Conservation (phyloP, 2,113 vertebrate genomes). For the Megalops atlanticus region DNA sequence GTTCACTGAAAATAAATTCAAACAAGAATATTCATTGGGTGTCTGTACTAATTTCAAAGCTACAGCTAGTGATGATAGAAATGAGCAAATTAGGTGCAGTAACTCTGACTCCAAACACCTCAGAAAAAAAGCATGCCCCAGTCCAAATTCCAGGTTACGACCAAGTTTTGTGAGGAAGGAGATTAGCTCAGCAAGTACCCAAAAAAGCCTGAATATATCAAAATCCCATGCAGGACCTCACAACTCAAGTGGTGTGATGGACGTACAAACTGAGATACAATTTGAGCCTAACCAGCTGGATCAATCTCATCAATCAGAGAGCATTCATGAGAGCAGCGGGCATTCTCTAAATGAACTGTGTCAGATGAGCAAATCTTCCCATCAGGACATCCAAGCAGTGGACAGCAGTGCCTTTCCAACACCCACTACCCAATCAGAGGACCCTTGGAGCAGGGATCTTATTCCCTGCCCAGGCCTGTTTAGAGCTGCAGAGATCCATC, state of each 20-base stretch:
- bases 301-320: slow-evolving; percentile 37
- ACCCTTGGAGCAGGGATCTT: not conserved
- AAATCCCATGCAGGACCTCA: slow-evolving; percentile 30
- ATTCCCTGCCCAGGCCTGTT: not conserved
- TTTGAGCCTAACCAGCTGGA: slow-evolving; percentile 22
- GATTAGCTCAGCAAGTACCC: slow-evolving; percentile 27
- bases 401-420: slow-evolving; percentile 17
- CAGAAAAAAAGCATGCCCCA: not conserved
- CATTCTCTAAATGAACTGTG: slow-evolving; percentile 38
- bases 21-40: not conserved
- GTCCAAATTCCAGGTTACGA: not conserved
- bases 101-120: not conserved
- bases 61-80: not conserved
- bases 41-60: too few relatives aligned
- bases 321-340: slow-evolving; percentile 34
- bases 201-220: slow-evolving; percentile 31
- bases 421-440: not conserved
- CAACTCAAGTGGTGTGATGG: slow-evolving; percentile 28
- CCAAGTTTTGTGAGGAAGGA: not conserved
- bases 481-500: too few relatives aligned
- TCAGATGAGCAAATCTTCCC: slow-evolving; percentile 25
- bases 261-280: slow-evolving; percentile 7
- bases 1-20: not conserved
- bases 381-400: not conserved
- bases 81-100: not conserved